Evolutionary conservation across 2,797 vertebrate species (phyloP), one percentile per base, ranked within the genome.

Genomic region (Mormyrus hasselquistii): DNA sequence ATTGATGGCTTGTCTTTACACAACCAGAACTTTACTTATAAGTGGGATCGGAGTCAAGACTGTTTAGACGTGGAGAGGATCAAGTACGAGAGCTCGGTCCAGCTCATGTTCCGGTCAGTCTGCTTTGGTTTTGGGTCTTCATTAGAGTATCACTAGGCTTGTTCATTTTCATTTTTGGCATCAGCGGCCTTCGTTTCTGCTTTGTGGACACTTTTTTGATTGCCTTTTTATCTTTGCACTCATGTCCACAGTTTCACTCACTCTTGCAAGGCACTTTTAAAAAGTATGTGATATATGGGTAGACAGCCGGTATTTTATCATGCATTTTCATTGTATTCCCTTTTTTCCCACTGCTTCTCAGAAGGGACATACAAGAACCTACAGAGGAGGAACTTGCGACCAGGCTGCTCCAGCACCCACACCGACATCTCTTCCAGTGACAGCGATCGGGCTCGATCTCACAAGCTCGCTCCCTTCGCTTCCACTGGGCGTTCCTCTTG

Each of bases 1-100:
- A 41, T 3, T 41, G n/a, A 9, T 69, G 0, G 53, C 47, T 6
- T 88, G 9, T 89, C 65, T 86, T 79, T 1, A 29, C 5, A 14
- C 79, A 69, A 82, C 19, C 91, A 99, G 98, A 99, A 98, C 93
- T 99, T 99, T 88, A 98, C 97, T 89, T 97, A 98, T 89, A 97
- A 96, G 93, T 99, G 98, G 98, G 97, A 99, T 92, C 97, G 96
- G 59, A 96, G 96, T 89, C 94, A 97, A 88, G 94, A 95, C 55
- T 94, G 95, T 69, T 93, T 96, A 7, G 96, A 97, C 0, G 91
- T 96, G 88, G 94, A 94, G 87, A 94, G 91, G 88, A 94, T 94
- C 22, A 91, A 95, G 87, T 97, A 96, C 49, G 96, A 97, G 92
- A 95, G 96, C 1, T 96, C 97, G 0, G 95, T 97, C 6, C 98